Evolutionary conservation across 2,797 vertebrate genomes (phyloP).

Genomic region (Allobates femoralis): DNA sequence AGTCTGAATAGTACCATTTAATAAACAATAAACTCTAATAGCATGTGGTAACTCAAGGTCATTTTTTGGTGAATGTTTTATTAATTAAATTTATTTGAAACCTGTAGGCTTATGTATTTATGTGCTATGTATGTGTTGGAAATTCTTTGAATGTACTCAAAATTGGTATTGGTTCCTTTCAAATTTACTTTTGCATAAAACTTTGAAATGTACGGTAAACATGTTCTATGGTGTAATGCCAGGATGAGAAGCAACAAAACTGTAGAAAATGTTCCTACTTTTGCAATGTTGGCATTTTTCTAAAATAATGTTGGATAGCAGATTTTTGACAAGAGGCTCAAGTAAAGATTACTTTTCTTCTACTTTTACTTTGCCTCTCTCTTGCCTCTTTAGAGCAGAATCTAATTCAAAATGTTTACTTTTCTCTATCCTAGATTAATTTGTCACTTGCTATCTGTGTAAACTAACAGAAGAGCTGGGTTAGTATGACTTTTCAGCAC

Average conservation of each 20-base stretch:
- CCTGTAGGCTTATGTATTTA: no score
- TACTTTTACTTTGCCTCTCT: constrained; percentile 28
- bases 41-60: no score
- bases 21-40: no score
- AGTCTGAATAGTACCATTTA: no score
- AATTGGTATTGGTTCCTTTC: no score
- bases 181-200: neutral
- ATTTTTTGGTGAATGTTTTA: no score
- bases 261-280: constrained; percentile 7
- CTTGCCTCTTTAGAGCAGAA: constrained; percentile 30
- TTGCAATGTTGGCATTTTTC: constrained; percentile 23
- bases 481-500: constrained; percentile 35
- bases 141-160: no score
- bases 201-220: neutral
- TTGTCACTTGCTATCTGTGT: constrained; percentile 50
- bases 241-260: neutral
- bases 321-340: constrained; percentile 30
- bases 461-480: constrained; percentile 36
- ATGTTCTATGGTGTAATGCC: neutral
- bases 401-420: constrained; percentile 33
- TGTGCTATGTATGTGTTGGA: no score
- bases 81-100: no score
- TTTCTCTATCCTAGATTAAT: constrained; percentile 48
- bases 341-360: constrained; percentile 32
- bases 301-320: constrained; percentile 3